These are phyloP conservation scores for Hipparchia semele DNA, from an alignment of 2,888 invertebrate genomes.

Conservation along the genomic window DNA sequence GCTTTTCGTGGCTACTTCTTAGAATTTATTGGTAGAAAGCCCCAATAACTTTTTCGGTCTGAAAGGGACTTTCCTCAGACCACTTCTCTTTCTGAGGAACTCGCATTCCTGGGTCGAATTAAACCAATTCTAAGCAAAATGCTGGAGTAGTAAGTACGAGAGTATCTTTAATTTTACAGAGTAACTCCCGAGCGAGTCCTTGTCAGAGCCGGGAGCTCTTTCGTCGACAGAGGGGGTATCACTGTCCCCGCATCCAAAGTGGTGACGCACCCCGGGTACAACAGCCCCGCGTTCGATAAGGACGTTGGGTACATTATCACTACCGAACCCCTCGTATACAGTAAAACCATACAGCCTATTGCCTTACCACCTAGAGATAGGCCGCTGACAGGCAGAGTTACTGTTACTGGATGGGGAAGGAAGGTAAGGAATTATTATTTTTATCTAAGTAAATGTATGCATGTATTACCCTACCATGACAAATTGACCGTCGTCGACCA, in stretches of 20 bases:
- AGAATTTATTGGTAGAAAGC: too few relatives aligned
- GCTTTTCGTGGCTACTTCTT: too few relatives aligned
- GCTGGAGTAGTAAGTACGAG: too few relatives aligned
- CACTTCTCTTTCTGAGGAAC: too few relatives aligned
- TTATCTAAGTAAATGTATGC: neutral
- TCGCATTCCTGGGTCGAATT: too few relatives aligned
- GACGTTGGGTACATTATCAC: slow-evolving; percentile 6
- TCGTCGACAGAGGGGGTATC: neutral
- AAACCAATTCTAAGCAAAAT: too few relatives aligned
- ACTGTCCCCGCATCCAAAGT: neutral
- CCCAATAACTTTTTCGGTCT: too few relatives aligned
- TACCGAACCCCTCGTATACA: neutral
- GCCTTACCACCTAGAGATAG: neutral
- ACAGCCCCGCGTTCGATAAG: slow-evolving; percentile 4
- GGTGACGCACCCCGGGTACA: slow-evolving; percentile 6
- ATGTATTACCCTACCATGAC: too few relatives aligned
- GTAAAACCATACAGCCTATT: neutral
- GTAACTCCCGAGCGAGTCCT: neutral
- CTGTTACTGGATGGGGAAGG: neutral
- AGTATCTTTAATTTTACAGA: neutral
- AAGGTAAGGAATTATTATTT: neutral
- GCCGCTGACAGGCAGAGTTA: neutral
- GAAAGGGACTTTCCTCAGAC: too few relatives aligned
- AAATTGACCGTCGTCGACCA: too few relatives aligned
- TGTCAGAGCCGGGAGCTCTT: slow-evolving; percentile 1